A percentile compares a stretch with the other conserved stretches of the same genome.
phyloP scores from a whole-genome alignment of 2,888 invertebrate species.

The Autographa pulchrina region DNA sequence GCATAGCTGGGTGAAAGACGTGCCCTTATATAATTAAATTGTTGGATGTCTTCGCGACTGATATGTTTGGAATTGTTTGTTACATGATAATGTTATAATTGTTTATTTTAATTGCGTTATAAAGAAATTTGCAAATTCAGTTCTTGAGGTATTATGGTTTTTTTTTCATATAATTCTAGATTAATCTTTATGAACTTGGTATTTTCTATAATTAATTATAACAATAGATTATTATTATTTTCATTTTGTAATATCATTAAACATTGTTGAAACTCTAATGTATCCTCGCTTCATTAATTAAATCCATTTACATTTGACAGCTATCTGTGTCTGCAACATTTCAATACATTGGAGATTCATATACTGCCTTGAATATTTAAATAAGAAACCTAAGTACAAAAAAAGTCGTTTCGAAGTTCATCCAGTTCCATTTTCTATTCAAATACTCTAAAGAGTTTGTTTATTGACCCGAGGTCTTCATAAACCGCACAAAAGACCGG shows the following conservation, averaged over 20 bases:
- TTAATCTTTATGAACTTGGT: too few relatives aligned
- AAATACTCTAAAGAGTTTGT: conserved; percentile 1
- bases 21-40: conserved; percentile 55
- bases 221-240: too few relatives aligned
- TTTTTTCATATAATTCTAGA: too few relatives aligned
- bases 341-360: neutral
- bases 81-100: conserved; percentile 21
- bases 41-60: conserved; percentile 32
- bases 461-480: conserved; percentile 3
- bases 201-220: too few relatives aligned
- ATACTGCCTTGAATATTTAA: conserved; percentile 4
- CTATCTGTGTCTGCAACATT: neutral
- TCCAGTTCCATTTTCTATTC: conserved; percentile 4
- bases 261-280: neutral
- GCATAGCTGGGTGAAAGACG: conserved; percentile 56
- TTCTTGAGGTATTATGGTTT: neutral
- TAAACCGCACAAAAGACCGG: neutral
- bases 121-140: neutral
- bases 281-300: neutral
- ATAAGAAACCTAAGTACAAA: conserved; percentile 3
- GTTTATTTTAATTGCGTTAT: conserved; percentile 1
- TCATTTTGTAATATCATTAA: too few relatives aligned
- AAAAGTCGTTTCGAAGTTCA: neutral
- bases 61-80: conserved; percentile 41
- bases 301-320: neutral